Percentiles rank a stretch among this genome's conserved stretches.
These are phyloP conservation scores for Zygogramma bicolorata DNA, from an alignment of 2,888 invertebrate genomes.

Conservation along the genomic window DNA sequence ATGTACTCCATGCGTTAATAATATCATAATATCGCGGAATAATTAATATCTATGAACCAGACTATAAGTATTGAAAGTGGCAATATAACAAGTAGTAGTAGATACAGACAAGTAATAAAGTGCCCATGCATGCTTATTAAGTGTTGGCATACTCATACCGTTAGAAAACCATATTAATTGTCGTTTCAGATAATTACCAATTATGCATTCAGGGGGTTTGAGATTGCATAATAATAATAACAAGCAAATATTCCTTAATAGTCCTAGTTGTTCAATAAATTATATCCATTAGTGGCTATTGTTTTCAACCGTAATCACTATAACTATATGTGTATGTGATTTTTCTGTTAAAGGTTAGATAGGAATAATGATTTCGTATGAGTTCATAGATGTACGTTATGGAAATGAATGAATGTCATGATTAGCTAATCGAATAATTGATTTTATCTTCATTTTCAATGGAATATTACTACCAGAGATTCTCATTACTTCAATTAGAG, in stretches of 20 bases:
- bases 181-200: slow-evolving; percentile 33
- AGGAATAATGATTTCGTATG: not conserved
- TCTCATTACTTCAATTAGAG: too few relatives aligned
- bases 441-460: not conserved
- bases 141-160: slow-evolving; percentile 21
- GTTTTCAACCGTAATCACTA: slow-evolving; percentile 16
- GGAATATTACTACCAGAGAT: not conserved
- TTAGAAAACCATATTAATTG: slow-evolving; percentile 26
- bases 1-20: not conserved
- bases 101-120: slow-evolving; percentile 11
- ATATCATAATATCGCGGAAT: not conserved
- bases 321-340: not conserved
- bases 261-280: slow-evolving; percentile 30
- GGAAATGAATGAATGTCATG: slow-evolving; percentile 3
- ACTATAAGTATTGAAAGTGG: not conserved
- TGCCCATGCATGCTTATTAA: slow-evolving; percentile 15
- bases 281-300: slow-evolving; percentile 25
- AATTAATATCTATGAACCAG: not conserved
- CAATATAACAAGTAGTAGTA: slow-evolving; percentile 1
- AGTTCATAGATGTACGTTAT: slow-evolving; percentile 1
- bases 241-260: slow-evolving; percentile 33
- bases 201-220: slow-evolving; percentile 30
- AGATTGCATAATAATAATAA: slow-evolving; percentile 30
- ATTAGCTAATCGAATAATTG: not conserved
- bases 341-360: slow-evolving; percentile 5